Evolutionary conservation across 2,797 vertebrate species (phyloP).

Genomic region (Cottoperca gobio): DNA sequence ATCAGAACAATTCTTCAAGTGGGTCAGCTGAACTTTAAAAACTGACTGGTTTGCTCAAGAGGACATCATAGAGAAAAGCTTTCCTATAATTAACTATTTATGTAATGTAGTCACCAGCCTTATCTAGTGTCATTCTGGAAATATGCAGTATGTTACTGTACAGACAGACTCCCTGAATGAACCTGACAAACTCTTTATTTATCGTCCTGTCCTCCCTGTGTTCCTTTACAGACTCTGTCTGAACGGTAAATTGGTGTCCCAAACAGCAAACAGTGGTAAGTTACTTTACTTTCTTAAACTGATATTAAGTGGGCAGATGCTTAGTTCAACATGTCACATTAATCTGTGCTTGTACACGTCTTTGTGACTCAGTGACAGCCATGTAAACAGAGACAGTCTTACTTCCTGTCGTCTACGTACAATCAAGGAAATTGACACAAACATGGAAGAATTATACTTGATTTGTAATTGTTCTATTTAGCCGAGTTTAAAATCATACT

Average conservation of each 20-base stretch:
- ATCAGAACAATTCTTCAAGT: neutral
- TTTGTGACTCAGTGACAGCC: neutral
- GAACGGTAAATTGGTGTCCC: conserved; percentile 90
- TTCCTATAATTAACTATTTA: conserved; percentile 88
- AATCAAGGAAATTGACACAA: neutral
- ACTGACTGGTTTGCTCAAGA: neutral
- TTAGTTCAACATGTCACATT: neutral
- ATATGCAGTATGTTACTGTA: conserved; percentile 93
- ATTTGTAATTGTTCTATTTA: neutral
- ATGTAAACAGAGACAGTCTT: neutral
- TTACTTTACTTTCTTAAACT: neutral
- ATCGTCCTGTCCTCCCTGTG: neutral
- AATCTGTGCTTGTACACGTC: neutral
- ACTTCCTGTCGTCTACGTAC: too few species aligned
- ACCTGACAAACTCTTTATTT: too few species aligned
- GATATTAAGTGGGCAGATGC: neutral
- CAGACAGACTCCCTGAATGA: too few species aligned
- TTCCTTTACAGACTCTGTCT: conserved; percentile 88
- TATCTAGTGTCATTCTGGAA: conserved; percentile 88
- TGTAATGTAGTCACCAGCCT: conserved; percentile 90
- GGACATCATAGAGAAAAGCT: conserved; percentile 87
- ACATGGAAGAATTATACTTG: too few species aligned
- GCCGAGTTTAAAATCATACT: too few species aligned
- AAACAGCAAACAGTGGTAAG: conserved; percentile 84
- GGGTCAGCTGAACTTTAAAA: neutral